Percentiles rank a stretch among this genome's conserved stretches.
Evolutionary conservation across 2,888 invertebrate genomes (phyloP).

Genomic region (Drepanosiphum platanoidis): DNA sequence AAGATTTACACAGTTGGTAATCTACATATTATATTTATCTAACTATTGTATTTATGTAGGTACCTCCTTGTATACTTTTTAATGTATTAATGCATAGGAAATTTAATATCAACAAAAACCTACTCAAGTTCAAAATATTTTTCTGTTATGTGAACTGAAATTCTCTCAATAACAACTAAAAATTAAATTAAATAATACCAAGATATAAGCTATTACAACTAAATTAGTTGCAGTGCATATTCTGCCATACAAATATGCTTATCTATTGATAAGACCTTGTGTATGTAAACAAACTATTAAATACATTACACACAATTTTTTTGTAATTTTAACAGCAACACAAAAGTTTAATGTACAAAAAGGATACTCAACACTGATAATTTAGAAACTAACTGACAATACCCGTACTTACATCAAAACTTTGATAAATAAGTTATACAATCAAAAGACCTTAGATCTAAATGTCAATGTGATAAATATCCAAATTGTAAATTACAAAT

Average conservation of each 20-base stretch:
- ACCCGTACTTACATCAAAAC: not conserved
- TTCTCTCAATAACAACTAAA: too few species aligned
- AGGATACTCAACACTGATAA: too few species aligned
- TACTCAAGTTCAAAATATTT: too few species aligned
- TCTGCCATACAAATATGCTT: not conserved
- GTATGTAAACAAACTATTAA: conserved; percentile 28
- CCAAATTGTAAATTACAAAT: not conserved
- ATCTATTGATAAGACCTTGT: conserved; percentile 43
- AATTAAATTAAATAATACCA: too few species aligned
- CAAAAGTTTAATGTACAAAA: too few species aligned
- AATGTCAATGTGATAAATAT: too few species aligned
- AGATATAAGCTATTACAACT: not conserved
- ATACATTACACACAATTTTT: not conserved
- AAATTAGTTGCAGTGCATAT: not conserved
- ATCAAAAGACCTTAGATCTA: not conserved
- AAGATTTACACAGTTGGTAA: too few species aligned
- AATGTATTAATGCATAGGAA: not conserved
- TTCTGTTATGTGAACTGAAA: too few species aligned
- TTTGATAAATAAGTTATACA: not conserved
- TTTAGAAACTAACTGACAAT: too few species aligned
- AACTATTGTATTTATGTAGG: not conserved
- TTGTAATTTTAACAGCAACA: too few species aligned
- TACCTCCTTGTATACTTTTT: not conserved
- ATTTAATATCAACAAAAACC: not conserved
- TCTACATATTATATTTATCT: too few species aligned